Evolutionary conservation across 2,797 vertebrate genomes (phyloP).

Genomic region (Acridotheres tristis): DNA sequence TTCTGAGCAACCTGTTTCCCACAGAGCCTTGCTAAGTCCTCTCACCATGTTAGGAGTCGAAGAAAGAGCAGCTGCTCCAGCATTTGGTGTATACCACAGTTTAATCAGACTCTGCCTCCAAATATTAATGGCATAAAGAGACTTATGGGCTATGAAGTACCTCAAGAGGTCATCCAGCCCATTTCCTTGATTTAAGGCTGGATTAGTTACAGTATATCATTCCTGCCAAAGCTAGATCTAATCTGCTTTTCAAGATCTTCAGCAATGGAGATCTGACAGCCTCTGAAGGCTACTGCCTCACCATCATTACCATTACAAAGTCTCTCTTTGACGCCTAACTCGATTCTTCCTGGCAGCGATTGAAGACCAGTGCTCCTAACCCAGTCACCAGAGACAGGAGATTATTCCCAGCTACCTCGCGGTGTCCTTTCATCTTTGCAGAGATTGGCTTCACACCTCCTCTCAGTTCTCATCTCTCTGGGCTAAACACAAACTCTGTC

Average conservation of each 20-base stretch:
- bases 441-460: neutral
- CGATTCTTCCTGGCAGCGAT: neutral
- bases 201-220: conserved; percentile 41
- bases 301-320: conserved; percentile 56
- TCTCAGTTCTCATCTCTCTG: neutral
- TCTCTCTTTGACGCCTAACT: neutral
- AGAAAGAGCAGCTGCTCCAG: neutral
- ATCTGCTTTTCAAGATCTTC: conserved; percentile 43
- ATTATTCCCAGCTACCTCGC: conserved; percentile 1
- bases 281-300: neutral
- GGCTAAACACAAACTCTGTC: neutral
- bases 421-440: neutral
- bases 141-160: neutral
- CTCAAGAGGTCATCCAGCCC: conserved; percentile 46
- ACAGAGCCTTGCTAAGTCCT: neutral
- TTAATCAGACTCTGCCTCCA: conserved; percentile 52
- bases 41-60: neutral
- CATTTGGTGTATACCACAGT: neutral
- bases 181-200: conserved; percentile 51
- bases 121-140: conserved; percentile 25
- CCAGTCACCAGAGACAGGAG: neutral
- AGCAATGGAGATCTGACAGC: conserved; percentile 25
- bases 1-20: neutral
- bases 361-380: conserved; percentile 12
- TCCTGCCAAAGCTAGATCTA: conserved; percentile 42